Conservation (phyloP, 2,797 vertebrate genomes). For the Chromobotia macracanthus region DNA sequence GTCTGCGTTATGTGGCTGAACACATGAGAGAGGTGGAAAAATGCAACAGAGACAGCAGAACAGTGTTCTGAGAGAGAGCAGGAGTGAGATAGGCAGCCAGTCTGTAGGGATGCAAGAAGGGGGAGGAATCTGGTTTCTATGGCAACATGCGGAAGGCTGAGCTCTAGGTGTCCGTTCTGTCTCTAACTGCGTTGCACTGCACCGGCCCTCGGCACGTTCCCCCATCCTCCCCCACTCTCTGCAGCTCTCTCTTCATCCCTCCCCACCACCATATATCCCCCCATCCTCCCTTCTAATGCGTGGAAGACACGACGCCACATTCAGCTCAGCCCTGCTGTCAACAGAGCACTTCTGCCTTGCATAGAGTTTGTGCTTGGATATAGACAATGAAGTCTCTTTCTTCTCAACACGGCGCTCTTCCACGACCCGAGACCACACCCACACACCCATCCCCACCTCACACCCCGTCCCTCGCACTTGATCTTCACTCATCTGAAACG, state of each 20-base stretch:
- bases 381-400: slow-evolving; percentile 57
- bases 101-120: slow-evolving; percentile 85
- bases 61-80: slow-evolving; percentile 63
- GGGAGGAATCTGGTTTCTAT: slow-evolving; percentile 87
- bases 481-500: slow-evolving; percentile 75
- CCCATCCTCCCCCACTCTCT: slow-evolving; percentile 69
- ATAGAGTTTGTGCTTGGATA: slow-evolving; percentile 63
- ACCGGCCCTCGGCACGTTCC: slow-evolving; percentile 72
- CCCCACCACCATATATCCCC: slow-evolving; percentile 36
- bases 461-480: slow-evolving; percentile 65
- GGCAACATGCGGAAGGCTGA: slow-evolving; percentile 82
- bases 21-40: slow-evolving; percentile 64
- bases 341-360: slow-evolving; percentile 50
- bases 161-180: slow-evolving; percentile 84
- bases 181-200: slow-evolving; percentile 78
- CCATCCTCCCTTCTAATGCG: slow-evolving; percentile 36
- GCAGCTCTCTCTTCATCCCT: slow-evolving; percentile 57
- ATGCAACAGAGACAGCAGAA: slow-evolving; percentile 59
- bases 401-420: slow-evolving; percentile 55
- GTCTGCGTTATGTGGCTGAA: slow-evolving; percentile 31
- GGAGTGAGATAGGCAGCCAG: slow-evolving; percentile 68
- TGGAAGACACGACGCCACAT: slow-evolving; percentile 37
- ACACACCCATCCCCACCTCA: slow-evolving; percentile 48
- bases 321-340: slow-evolving; percentile 47
- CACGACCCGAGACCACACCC: slow-evolving; percentile 59